phyloP scores from a whole-genome alignment of 2,888 invertebrate genomes.

The Sepioteuthis lessoniana region DNA sequence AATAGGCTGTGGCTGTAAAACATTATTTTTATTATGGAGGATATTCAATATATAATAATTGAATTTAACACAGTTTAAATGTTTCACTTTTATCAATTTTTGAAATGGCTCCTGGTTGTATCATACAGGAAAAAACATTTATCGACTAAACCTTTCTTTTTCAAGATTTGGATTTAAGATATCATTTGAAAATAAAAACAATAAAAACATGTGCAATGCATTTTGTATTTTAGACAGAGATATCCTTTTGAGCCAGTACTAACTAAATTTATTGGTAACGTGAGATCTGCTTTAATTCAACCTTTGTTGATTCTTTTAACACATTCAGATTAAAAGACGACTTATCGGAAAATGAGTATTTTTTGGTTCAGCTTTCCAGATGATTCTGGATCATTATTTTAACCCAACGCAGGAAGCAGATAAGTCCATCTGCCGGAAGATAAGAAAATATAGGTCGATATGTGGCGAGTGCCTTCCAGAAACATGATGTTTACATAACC shows the following conservation, averaged over 20 bases:
- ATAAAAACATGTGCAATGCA: neutral
- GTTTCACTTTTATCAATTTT: no score
- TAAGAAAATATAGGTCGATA: neutral
- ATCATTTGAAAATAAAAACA: neutral
- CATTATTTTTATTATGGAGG: no score
- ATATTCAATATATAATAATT: no score
- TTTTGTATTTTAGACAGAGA: neutral
- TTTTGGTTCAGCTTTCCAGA: neutral
- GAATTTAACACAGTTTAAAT: no score
- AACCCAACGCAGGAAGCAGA: neutral
- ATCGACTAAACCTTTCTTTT: no score
- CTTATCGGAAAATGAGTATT: neutral
- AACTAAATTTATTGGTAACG: neutral
- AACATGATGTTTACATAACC: neutral
- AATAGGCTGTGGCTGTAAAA: no score
- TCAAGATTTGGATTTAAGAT: neutral
- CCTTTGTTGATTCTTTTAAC: constrained; percentile 33
- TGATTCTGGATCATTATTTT: neutral
- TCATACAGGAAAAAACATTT: no score
- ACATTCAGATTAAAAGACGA: neutral
- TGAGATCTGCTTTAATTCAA: neutral
- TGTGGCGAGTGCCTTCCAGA: neutral
- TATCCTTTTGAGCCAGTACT: neutral
- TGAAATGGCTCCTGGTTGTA: no score
- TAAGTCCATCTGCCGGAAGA: neutral